Conservation (phyloP, 2,113 vertebrate species). For the Polypterus senegalus region DNA sequence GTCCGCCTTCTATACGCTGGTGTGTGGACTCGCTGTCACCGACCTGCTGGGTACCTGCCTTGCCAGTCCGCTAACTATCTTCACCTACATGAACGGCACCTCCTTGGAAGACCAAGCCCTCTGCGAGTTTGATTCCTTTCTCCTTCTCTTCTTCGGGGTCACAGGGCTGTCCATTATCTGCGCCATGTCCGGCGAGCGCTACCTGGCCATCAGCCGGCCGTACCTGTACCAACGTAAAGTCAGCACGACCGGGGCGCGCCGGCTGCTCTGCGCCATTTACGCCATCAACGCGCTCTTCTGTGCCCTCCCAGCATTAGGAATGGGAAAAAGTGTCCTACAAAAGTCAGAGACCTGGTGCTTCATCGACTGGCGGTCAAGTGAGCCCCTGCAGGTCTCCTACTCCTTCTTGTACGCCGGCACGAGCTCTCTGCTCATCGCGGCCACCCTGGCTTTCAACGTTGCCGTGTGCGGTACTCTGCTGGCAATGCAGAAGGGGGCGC, state of each 20-base stretch:
- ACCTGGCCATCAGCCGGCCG: slow-evolving; percentile 10
- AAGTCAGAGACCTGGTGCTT: slow-evolving; percentile 12
- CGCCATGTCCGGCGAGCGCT: slow-evolving; percentile 12
- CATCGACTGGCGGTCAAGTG: slow-evolving; percentile 12
- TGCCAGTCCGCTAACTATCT: slow-evolving; percentile 13
- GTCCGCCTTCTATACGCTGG: slow-evolving; percentile 15
- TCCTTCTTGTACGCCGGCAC: slow-evolving; percentile 12
- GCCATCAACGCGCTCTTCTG: slow-evolving; percentile 10
- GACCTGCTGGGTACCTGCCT: slow-evolving; percentile 14
- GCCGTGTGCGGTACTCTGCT: slow-evolving; percentile 10
- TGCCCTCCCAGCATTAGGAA: slow-evolving; percentile 5
- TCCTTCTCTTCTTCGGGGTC: slow-evolving; percentile 31
- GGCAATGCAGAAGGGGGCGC: background rate
- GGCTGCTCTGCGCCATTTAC: slow-evolving; percentile 13
- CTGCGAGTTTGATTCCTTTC: slow-evolving; percentile 39
- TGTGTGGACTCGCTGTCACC: slow-evolving; percentile 12
- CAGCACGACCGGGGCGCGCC: background rate
- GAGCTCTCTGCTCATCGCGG: slow-evolving; percentile 9
- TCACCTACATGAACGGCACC: background rate
- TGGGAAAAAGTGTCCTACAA: slow-evolving; percentile 10
- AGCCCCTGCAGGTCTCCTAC: slow-evolving; percentile 7
- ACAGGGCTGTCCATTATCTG: slow-evolving; percentile 8
- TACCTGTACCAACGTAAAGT: slow-evolving; percentile 9
- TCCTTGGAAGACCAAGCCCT: slow-evolving; percentile 7
- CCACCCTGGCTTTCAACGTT: slow-evolving; percentile 11